These are phyloP conservation scores for Gari tellinella DNA, from an alignment of 2,888 invertebrate species.

Conservation along the genomic window DNA sequence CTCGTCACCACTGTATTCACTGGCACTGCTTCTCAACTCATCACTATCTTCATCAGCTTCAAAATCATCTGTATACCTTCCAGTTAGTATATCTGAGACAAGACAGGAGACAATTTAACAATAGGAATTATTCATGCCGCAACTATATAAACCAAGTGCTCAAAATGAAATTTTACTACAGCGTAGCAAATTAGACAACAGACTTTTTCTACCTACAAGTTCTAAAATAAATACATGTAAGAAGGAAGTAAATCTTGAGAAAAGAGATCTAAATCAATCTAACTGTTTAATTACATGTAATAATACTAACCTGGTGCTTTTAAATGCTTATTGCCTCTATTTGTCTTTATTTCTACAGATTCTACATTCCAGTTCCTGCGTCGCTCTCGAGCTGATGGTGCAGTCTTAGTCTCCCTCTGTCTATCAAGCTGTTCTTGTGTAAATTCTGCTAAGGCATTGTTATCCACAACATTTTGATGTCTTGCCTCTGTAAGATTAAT, in stretches of 20 bases:
- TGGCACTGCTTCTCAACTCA: constrained; percentile 54
- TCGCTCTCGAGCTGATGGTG: constrained; percentile 71
- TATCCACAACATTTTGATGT: constrained; percentile 57
- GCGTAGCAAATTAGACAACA: no score
- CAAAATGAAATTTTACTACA: not conserved
- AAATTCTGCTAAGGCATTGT: constrained; percentile 60
- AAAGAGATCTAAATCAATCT: no score
- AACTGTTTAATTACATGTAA: no score
- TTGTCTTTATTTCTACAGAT: constrained; percentile 81
- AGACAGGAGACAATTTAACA: not conserved
- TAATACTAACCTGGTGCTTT: constrained; percentile 78
- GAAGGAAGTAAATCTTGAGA: not conserved
- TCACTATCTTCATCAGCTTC: constrained; percentile 70
- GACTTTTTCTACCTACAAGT: no score
- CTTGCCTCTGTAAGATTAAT: constrained; percentile 5
- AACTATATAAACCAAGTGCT: not conserved
- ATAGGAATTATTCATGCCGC: not conserved
- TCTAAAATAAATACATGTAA: no score
- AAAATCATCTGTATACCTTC: constrained; percentile 83
- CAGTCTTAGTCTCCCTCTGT: constrained; percentile 72
- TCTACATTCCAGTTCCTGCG: constrained; percentile 80
- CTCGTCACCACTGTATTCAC: constrained; percentile 56
- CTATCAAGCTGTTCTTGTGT: constrained; percentile 53
- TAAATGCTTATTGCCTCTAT: constrained; percentile 75
- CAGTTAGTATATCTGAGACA: constrained; percentile 76